These are phyloP conservation scores for Poeciliopsis turrubarensis DNA, from an alignment of 2,113 vertebrate species.

Conservation along the genomic window DNA sequence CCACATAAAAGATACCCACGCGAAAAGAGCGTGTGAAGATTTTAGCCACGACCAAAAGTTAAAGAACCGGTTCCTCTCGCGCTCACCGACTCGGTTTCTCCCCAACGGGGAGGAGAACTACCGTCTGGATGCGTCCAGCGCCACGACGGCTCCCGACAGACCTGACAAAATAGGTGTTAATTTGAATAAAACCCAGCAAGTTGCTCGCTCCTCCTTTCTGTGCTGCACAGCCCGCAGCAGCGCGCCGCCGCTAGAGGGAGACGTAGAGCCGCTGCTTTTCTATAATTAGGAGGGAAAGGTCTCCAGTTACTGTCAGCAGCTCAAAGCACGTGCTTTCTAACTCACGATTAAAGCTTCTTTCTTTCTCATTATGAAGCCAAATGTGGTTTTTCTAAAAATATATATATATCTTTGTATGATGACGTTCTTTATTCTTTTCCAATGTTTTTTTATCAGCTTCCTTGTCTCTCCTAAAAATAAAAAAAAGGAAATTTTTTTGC, in stretches of 20 bases:
- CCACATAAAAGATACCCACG: too few relatives aligned
- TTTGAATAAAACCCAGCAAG: conserved; percentile 36
- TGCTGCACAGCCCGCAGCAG: conserved; percentile 1
- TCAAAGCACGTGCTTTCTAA: neutral
- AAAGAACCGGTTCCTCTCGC: neutral
- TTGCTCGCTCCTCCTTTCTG: conserved; percentile 8
- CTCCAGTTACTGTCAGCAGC: conserved; percentile 30
- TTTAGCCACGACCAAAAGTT: conserved; percentile 3
- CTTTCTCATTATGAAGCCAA: too few relatives aligned
- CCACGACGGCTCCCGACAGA: neutral
- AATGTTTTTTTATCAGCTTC: too few relatives aligned
- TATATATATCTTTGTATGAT: neutral
- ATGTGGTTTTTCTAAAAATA: too few relatives aligned
- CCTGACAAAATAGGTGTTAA: neutral
- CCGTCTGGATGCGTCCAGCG: neutral
- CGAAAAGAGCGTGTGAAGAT: neutral
- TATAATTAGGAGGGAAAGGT: conserved; percentile 50
- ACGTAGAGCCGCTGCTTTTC: conserved; percentile 15
- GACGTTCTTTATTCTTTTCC: too few relatives aligned
- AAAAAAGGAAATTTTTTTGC: too few relatives aligned
- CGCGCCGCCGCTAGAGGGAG: conserved; percentile 50
- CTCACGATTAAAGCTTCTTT: neutral
- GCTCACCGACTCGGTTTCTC: neutral
- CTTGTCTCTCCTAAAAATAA: neutral
- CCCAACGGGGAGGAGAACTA: neutral